Percentiles rank a stretch among this genome's conserved stretches.
Evolutionary conservation across 2,797 vertebrate genomes (phyloP).

Genomic region (Ispidina lecontei): DNA sequence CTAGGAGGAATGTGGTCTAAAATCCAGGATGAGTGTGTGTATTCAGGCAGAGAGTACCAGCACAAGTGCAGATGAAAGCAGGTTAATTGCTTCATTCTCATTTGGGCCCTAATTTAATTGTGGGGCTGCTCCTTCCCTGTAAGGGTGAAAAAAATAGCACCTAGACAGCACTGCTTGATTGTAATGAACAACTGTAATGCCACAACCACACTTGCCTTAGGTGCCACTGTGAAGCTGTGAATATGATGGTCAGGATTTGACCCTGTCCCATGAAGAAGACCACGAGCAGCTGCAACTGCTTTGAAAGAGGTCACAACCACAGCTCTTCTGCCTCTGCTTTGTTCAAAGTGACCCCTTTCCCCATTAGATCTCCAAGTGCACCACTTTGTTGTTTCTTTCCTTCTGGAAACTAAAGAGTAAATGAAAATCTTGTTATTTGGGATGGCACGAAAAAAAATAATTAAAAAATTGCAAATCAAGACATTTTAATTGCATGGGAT

Average conservation of each 20-base stretch:
- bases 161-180: background rate
- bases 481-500: conserved; percentile 57
- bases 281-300: background rate
- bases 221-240: background rate
- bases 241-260: background rate
- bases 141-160: background rate
- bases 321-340: background rate
- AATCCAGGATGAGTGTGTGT: background rate
- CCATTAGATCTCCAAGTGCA: background rate
- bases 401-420: conserved; percentile 35
- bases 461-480: conserved; percentile 3
- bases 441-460: background rate
- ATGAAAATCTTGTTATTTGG: conserved; percentile 15
- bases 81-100: background rate
- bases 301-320: background rate
- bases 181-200: background rate
- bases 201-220: background rate
- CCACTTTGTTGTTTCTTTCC: background rate
- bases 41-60: background rate
- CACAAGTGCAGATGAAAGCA: background rate
- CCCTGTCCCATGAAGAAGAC: background rate
- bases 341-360: background rate
- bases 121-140: background rate
- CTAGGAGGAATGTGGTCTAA: background rate
- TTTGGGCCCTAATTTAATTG: background rate